Evolutionary conservation across 2,113 vertebrate genomes (phyloP).

Genomic region (Trinectes maculatus): DNA sequence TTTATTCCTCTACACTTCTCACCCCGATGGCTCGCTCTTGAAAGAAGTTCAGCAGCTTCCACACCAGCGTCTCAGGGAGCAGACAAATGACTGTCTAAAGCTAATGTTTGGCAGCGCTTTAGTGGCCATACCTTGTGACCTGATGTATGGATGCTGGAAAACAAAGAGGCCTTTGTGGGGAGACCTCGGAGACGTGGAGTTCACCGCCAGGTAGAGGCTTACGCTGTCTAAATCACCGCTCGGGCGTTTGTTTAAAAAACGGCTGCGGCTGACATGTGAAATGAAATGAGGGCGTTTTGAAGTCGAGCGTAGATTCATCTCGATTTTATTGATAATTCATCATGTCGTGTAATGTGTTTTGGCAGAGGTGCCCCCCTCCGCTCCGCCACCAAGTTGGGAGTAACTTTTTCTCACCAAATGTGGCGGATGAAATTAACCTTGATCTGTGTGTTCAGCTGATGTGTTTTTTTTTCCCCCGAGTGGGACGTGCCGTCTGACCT

Average conservation of each 20-base stretch:
- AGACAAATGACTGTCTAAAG: constrained; percentile 72
- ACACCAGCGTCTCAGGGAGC: constrained; percentile 75
- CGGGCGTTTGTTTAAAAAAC: constrained; percentile 70
- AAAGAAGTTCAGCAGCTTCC: constrained; percentile 75
- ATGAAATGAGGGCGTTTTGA: constrained; percentile 55
- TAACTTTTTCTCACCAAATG: constrained; percentile 57
- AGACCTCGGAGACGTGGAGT: constrained; percentile 63
- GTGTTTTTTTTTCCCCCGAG: constrained; percentile 17
- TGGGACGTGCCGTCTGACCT: constrained; percentile 35
- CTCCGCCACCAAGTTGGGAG: constrained; percentile 28
- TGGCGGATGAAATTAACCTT: constrained; percentile 62
- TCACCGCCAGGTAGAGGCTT: constrained; percentile 71
- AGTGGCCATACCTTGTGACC: constrained; percentile 68
- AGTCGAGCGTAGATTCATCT: constrained; percentile 53
- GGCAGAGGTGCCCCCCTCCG: constrained; percentile 36
- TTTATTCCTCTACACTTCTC: constrained; percentile 39
- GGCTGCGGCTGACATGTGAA: constrained; percentile 47
- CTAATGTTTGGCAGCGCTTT: constrained; percentile 84
- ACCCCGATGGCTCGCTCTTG: constrained; percentile 22
- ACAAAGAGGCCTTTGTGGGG: constrained; percentile 74
- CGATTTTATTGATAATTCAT: constrained; percentile 71
- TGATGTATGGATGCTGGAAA: constrained; percentile 74
- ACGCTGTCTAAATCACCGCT: constrained; percentile 68
- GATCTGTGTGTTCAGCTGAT: constrained; percentile 35
- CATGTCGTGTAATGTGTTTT: constrained; percentile 60